These are phyloP conservation scores for Mormyrops attenuatus DNA, from an alignment of 2,797 vertebrate species.

Conservation along the genomic window DNA sequence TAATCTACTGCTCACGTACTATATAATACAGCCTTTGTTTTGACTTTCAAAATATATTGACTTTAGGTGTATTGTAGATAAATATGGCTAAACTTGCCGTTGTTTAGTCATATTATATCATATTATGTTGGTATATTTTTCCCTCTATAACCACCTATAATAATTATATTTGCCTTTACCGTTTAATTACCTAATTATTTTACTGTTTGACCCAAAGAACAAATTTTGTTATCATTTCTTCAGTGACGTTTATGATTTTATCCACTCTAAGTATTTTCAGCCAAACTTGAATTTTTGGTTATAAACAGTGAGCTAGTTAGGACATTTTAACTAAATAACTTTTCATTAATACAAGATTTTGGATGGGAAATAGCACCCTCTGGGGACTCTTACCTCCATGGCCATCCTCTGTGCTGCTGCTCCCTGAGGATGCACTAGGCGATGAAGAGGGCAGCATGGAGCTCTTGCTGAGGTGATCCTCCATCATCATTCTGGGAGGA, in stretches of 20 bases:
- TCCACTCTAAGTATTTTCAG: not conserved
- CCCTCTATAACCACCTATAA: not conserved
- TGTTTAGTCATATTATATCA: not conserved
- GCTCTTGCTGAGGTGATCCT: constrained; percentile 57
- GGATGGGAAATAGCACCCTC: not conserved
- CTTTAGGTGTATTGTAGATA: not conserved
- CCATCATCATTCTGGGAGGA: constrained; percentile 45
- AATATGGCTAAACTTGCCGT: not conserved
- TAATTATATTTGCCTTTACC: not conserved
- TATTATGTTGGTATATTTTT: not conserved
- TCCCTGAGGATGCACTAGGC: constrained; percentile 55
- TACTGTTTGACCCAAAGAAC: not conserved
- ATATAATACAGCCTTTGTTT: not conserved
- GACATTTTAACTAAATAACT: not conserved
- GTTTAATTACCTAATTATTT: not conserved
- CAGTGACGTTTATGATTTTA: not conserved
- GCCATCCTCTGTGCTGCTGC: constrained; percentile 61
- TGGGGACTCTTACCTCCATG: constrained; percentile 63
- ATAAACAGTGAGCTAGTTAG: not conserved
- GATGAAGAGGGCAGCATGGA: constrained; percentile 57
- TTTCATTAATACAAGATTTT: not conserved
- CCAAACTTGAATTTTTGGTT: not conserved
- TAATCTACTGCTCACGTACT: not conserved
- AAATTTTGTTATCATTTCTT: not conserved
- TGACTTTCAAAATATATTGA: not conserved